Percentiles rank a stretch among this genome's conserved stretches.
Evolutionary conservation across 2,888 invertebrate genomes (phyloP).

Genomic region (Pyralis farinalis): DNA sequence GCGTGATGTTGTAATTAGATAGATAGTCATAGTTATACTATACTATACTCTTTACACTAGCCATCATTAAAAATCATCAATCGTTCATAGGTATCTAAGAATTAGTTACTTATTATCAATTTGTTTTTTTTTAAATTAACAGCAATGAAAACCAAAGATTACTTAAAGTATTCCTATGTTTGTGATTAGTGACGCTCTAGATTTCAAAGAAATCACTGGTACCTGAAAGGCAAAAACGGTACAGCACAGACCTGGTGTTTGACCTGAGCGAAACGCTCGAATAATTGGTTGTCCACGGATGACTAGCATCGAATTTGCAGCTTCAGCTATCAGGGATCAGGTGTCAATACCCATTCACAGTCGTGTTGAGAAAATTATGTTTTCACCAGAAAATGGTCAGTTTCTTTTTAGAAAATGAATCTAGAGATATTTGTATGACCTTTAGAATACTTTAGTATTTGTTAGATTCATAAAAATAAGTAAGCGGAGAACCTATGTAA

Average conservation of each 20-base stretch:
- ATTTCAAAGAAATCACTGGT: conserved; percentile 40
- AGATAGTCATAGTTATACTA: no score
- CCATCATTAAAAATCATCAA: no score
- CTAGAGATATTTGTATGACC: conserved; percentile 8
- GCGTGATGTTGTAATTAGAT: no score
- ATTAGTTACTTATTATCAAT: no score
- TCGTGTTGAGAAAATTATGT: conserved; percentile 48
- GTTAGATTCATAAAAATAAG: neutral
- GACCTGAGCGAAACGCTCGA: conserved; percentile 66
- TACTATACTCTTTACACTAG: no score
- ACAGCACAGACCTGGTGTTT: conserved; percentile 54
- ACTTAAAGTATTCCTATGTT: conserved; percentile 27
- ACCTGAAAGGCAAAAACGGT: conserved; percentile 47
- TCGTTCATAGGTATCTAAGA: no score
- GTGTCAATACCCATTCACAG: conserved; percentile 64
- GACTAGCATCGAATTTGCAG: conserved; percentile 36
- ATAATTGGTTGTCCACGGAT: conserved; percentile 69
- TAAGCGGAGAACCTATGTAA: no score
- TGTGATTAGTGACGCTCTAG: conserved; percentile 37
- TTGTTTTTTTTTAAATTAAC: no score
- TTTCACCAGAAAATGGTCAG: conserved; percentile 21
- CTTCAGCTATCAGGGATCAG: conserved; percentile 47
- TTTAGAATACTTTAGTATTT: neutral
- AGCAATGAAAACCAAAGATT: conserved; percentile 10
- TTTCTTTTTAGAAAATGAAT: conserved; percentile 17